Evolutionary conservation across 2,888 invertebrate species (phyloP).

Genomic region (Eupithecia subfuscata): DNA sequence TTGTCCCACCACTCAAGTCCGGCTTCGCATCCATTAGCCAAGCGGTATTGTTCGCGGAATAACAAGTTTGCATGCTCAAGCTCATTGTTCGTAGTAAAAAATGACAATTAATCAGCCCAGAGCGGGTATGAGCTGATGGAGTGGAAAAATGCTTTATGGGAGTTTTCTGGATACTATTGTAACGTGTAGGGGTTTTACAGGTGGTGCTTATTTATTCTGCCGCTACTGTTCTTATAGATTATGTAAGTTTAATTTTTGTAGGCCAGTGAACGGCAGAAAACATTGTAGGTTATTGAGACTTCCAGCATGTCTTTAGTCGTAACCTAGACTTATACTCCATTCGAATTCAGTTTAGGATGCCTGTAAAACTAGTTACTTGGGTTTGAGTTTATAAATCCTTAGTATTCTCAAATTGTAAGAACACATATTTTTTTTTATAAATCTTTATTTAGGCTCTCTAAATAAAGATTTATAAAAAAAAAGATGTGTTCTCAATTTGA

Average conservation of each 20-base stretch:
- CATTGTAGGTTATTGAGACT: background rate
- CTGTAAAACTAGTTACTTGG: no score
- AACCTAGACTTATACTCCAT: no score
- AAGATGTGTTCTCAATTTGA: no score
- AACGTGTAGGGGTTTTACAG: background rate
- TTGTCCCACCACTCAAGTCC: slow-evolving; percentile 52
- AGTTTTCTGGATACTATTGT: slow-evolving; percentile 1
- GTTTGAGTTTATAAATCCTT: no score
- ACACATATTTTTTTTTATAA: no score
- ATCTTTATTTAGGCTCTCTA: no score
- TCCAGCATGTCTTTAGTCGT: background rate
- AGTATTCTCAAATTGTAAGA: no score
- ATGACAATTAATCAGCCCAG: slow-evolving; percentile 64
- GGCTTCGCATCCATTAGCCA: slow-evolving; percentile 66
- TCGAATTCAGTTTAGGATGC: no score
- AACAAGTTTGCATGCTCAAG: slow-evolving; percentile 71
- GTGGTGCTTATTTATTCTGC: background rate
- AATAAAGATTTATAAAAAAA: no score
- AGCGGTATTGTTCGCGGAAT: slow-evolving; percentile 68
- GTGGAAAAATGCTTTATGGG: slow-evolving; percentile 26
- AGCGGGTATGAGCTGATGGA: slow-evolving; percentile 40
- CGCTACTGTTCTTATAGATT: background rate
- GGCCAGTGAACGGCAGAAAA: background rate
- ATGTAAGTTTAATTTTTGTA: background rate
- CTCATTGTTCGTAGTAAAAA: slow-evolving; percentile 61